These are phyloP conservation scores for Bradysia coprophila DNA, from an alignment of 1,140 invertebrate genomes.

Conservation along the genomic window DNA sequence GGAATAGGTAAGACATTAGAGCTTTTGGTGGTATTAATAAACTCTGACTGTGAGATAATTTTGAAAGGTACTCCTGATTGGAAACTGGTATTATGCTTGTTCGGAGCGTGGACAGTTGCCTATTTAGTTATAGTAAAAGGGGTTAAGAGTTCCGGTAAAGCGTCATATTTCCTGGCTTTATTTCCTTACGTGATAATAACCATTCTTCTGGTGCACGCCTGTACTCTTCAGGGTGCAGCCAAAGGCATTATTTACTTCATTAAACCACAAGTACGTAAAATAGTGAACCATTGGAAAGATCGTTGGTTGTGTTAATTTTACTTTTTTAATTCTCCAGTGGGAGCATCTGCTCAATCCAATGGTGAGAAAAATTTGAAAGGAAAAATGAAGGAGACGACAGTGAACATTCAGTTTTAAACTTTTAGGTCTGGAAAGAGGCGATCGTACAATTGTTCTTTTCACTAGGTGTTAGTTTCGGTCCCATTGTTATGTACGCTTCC, in stretches of 20 bases:
- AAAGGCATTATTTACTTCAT: slow-evolving; percentile 57
- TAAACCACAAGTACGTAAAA: slow-evolving; percentile 35
- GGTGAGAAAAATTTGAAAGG: too few species aligned
- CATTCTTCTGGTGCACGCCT: slow-evolving; percentile 48
- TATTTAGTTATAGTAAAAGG: slow-evolving; percentile 61
- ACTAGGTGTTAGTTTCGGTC: slow-evolving; percentile 56
- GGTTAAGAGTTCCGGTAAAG: slow-evolving; percentile 58
- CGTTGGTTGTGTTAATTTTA: too few species aligned
- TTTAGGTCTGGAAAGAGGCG: slow-evolving; percentile 67
- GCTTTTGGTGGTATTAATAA: too few species aligned
- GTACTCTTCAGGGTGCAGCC: slow-evolving; percentile 52
- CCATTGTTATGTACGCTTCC: slow-evolving; percentile 61
- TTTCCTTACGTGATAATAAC: slow-evolving; percentile 77
- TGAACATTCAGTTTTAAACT: too few species aligned
- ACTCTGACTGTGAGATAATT: too few species aligned
- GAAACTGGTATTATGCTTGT: slow-evolving; percentile 54
- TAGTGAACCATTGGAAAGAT: too few species aligned
- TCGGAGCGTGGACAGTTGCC: slow-evolving; percentile 56
- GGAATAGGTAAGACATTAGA: too few species aligned
- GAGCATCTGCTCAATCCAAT: slow-evolving; percentile 33
- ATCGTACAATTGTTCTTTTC: slow-evolving; percentile 70
- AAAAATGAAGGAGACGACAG: too few species aligned
- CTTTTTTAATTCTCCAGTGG: too few species aligned
- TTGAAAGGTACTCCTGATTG: slow-evolving; percentile 50
- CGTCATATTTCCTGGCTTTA: slow-evolving; percentile 64